Base-by-base conservation (phyloP, 2,888 invertebrate genomes). In the Drosophila meridiana region DNA sequence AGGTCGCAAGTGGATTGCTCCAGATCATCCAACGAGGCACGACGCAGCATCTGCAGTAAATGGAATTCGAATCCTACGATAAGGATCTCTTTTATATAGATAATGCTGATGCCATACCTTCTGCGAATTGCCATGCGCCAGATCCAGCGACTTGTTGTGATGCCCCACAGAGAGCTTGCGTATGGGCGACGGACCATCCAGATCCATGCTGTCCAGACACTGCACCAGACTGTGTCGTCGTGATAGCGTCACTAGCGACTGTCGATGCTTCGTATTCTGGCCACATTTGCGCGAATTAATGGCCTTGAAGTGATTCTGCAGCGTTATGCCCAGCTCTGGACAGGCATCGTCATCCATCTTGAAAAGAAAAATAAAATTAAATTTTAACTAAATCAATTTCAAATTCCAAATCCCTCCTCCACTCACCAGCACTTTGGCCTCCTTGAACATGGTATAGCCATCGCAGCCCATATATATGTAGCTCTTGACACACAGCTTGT, bases 301-400 rank as follows among this genome's bases (percentile, higher is more conserved):
- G 3, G 98, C 97, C 67, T 96, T 95, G 93, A 98, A 98, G 92
- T 98, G 98, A 93, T 98, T 98, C 93, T 97, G 97, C 30, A 98
- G 94, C 0, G 97, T 96, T 84, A 97, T 95, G 9, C 97, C 96
- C 73, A 98, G 93, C 90, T 97, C 96, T 0, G 97, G 97, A 83
- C 97, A 97, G 93, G 97, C 96, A 91, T 98, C 98, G 62, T 97
- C 97, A 83, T 96, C 95, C 82, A 97, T 95, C 97, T 97, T 84
- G 0, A 9, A 30, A n/a, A 28, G 6, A 6, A 11, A 42, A 34
- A 0, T 20, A 20, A 14, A 26, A 9, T 4, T 2, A 7, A 45
- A 9, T 50, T 26, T 3, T 2, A n/a, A 8, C 3, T 13, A 8
- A 2, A n/a, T 7, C 4, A 9, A 2, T 26, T 48, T 7, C 3